Evolutionary conservation across 1,140 invertebrate genomes (phyloP).

Genomic region (Pollicipes pollicipes): DNA sequence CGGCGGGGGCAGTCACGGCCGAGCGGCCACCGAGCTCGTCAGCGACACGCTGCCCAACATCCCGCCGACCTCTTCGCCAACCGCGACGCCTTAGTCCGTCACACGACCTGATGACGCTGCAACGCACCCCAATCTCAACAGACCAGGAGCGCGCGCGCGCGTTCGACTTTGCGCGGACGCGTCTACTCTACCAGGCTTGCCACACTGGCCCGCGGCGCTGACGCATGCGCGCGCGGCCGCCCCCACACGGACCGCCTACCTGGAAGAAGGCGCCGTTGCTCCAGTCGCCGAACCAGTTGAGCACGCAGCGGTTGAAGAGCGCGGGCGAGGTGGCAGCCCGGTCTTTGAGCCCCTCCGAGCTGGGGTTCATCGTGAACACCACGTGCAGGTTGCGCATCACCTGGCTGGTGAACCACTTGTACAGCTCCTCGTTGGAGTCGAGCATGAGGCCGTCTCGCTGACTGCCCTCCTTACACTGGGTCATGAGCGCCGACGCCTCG

Average conservation of each 20-base stretch:
- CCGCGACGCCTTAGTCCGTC: too few species aligned
- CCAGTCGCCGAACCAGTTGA: slow-evolving; percentile 99
- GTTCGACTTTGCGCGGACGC: too few species aligned
- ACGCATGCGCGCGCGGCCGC: too few species aligned
- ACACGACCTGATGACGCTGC: too few species aligned
- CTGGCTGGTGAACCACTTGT: slow-evolving; percentile 96
- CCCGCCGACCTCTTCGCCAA: too few species aligned
- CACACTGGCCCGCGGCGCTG: too few species aligned
- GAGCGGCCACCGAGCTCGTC: too few species aligned
- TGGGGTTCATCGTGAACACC: slow-evolving; percentile 99
- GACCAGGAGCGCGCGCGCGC: too few species aligned
- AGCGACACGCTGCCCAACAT: too few species aligned
- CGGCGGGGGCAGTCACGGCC: too few species aligned
- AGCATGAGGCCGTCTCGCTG: slow-evolving; percentile 95
- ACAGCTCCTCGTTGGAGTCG: slow-evolving; percentile 94
- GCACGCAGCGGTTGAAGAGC: slow-evolving; percentile 95
- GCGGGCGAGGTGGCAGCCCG: slow-evolving; percentile 95
- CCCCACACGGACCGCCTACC: slow-evolving; percentile 18
- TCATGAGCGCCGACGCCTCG: slow-evolving; percentile 97
- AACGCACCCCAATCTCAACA: too few species aligned
- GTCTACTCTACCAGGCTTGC: too few species aligned
- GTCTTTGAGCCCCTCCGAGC: slow-evolving; percentile 92
- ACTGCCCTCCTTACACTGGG: slow-evolving; percentile 97
- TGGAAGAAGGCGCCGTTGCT: slow-evolving; percentile 92
- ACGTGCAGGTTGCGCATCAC: slow-evolving; percentile 99